phyloP scores from a whole-genome alignment of 2,888 invertebrate species.

The Pseudanteris insignis region DNA sequence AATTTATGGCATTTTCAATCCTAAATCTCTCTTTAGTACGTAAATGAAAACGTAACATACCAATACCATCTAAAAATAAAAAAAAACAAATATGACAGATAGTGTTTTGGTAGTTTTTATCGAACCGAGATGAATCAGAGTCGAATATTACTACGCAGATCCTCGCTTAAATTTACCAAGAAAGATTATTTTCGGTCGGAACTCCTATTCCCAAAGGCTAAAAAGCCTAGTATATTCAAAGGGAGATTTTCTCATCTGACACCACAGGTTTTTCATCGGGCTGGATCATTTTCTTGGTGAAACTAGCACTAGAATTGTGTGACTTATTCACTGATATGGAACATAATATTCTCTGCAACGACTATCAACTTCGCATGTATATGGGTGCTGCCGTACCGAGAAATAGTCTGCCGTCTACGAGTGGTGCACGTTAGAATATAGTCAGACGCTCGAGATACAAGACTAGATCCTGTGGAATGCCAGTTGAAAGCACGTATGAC shows the following conservation, averaged over 20 bases:
- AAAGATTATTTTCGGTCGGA: conserved; percentile 33
- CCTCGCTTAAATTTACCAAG: conserved; percentile 33
- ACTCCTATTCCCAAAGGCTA: conserved; percentile 23
- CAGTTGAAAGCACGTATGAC: too few species aligned
- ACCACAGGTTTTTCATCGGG: conserved; percentile 44
- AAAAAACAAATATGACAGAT: conserved; percentile 23
- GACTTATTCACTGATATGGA: conserved; percentile 36
- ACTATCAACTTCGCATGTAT: conserved; percentile 34
- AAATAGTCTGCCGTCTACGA: conserved; percentile 29
- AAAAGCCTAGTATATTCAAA: conserved; percentile 43
- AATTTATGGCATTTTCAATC: too few species aligned
- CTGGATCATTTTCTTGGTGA: conserved; percentile 37
- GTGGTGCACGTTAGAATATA: conserved; percentile 36
- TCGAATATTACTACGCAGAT: conserved; percentile 35
- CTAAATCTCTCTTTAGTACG: too few species aligned
- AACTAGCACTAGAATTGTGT: conserved; percentile 27
- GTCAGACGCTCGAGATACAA: too few species aligned
- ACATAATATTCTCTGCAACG: conserved; percentile 36
- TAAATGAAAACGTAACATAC: too few species aligned
- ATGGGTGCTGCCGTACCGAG: conserved; percentile 20
- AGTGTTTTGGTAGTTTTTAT: conserved; percentile 34
- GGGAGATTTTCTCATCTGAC: conserved; percentile 44
- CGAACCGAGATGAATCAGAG: conserved; percentile 28
- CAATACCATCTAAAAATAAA: too few species aligned
- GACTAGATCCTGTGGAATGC: too few species aligned